Conservation (phyloP, 1,140 invertebrate species). For the Procambarus virginalis region DNA sequence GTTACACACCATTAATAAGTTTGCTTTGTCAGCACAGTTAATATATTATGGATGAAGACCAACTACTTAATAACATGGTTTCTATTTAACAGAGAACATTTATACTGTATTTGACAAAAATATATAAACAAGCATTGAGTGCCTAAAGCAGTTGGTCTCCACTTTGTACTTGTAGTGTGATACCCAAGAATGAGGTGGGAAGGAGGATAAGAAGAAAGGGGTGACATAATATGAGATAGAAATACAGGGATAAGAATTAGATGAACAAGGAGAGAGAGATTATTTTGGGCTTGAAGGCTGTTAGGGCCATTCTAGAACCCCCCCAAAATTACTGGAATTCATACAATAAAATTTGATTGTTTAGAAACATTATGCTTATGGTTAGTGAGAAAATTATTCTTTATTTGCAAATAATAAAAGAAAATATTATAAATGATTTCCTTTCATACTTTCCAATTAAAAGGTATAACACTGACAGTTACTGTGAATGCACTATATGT, state of each 20-base stretch:
- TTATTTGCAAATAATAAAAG: neutral
- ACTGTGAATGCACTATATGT: too few species aligned
- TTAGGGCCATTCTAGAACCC: neutral
- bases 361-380: neutral
- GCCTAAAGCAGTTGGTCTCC: constrained; percentile 34
- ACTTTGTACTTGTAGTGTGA: constrained; percentile 50
- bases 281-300: neutral
- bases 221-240: neutral
- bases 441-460: too few species aligned
- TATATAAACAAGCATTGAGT: constrained; percentile 14
- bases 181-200: constrained; percentile 5
- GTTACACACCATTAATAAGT: constrained; percentile 37
- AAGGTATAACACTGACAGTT: too few species aligned
- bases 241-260: neutral
- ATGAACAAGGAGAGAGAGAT: neutral
- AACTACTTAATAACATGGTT: constrained; percentile 19
- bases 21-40: constrained; percentile 37
- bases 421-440: neutral
- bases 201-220: neutral
- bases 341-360: neutral
- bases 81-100: constrained; percentile 18
- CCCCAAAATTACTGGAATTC: neutral
- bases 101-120: constrained; percentile 20
- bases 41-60: constrained; percentile 45
- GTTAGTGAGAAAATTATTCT: neutral